Conservation (phyloP, 2,797 vertebrate species). For the Champsocephalus gunnari region DNA sequence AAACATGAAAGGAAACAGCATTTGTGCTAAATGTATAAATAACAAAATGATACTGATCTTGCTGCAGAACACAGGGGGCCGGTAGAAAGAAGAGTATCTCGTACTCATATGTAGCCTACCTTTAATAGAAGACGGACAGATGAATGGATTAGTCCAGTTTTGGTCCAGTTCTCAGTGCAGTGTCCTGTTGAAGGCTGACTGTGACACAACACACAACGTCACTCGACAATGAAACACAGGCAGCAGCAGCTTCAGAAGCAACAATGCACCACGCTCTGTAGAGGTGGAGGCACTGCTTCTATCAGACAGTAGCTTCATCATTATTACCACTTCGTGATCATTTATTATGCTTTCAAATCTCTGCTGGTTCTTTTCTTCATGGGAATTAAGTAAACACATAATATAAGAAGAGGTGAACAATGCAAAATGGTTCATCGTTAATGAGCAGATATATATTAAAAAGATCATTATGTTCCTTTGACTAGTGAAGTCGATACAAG, state of each 20-base stretch:
- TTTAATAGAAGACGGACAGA: not conserved
- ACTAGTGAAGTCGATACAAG: not conserved
- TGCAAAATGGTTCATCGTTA: not conserved
- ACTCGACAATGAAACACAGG: slow-evolving; percentile 40
- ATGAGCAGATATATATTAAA: not conserved
- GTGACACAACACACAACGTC: slow-evolving; percentile 13
- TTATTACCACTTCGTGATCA: not conserved
- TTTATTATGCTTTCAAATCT: not conserved
- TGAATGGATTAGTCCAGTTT: not conserved
- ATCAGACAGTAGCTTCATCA: not conserved
- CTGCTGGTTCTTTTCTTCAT: not conserved
- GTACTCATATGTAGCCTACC: not conserved
- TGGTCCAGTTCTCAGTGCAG: slow-evolving; percentile 13
- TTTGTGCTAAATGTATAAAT: not conserved
- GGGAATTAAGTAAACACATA: not conserved
- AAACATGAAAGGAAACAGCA: not conserved
- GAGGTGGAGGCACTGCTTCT: not conserved
- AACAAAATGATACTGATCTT: not conserved
- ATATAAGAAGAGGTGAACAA: not conserved
- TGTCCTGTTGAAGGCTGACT: slow-evolving; percentile 8
- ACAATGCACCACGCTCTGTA: not conserved
- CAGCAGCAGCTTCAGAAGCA: slow-evolving; percentile 11
- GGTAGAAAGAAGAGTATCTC: no score
- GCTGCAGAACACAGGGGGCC: not conserved
- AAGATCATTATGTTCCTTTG: not conserved